Conservation (phyloP, 2,113 vertebrate genomes). For the Hydrolagus affinis region DNA sequence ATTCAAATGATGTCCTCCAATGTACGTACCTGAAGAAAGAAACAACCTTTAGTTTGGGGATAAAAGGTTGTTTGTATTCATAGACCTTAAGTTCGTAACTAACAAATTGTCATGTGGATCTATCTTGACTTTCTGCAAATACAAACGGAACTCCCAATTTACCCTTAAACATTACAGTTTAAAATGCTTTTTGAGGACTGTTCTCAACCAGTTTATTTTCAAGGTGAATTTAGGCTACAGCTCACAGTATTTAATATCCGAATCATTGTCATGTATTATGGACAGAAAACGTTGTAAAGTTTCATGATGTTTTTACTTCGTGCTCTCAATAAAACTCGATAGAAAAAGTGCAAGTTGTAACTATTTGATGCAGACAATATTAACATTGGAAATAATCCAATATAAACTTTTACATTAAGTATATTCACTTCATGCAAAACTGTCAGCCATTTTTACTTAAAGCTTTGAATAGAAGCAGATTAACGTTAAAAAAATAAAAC, state of each 20-base stretch:
- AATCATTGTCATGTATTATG: no score
- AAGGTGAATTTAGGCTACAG: neutral
- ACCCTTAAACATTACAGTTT: conserved; percentile 1
- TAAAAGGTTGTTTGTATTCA: neutral
- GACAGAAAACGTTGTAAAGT: no score
- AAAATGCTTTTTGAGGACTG: neutral
- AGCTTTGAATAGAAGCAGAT: neutral
- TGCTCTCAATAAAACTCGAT: no score
- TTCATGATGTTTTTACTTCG: no score
- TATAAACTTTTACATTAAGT: neutral
- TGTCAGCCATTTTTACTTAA: neutral
- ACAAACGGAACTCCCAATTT: neutral
- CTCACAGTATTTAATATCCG: no score
- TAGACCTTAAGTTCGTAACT: neutral
- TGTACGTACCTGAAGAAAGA: neutral
- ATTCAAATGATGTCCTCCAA: neutral
- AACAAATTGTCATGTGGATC: no score
- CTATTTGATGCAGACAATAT: neutral
- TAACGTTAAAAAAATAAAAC: neutral
- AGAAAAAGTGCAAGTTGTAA: no score
- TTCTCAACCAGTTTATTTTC: neutral
- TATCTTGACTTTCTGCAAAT: no score
- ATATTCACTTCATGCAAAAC: neutral
- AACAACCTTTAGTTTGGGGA: neutral
- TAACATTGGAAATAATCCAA: neutral